phyloP scores from a whole-genome alignment of 1,140 invertebrate genomes.

The Mya arenaria region DNA sequence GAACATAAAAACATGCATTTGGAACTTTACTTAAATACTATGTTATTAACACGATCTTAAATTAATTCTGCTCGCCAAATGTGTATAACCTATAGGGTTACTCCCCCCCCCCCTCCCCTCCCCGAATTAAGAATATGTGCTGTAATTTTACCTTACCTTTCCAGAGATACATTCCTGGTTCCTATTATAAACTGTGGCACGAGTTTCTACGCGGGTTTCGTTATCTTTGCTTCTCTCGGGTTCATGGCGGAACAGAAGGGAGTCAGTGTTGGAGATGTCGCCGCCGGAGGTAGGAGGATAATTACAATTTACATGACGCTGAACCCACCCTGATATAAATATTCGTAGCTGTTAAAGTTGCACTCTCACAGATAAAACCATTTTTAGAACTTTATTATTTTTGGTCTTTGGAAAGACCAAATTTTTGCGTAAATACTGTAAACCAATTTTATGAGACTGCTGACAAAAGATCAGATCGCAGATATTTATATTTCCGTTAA shows the following conservation, averaged over 20 bases:
- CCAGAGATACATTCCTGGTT: slow-evolving; percentile 93
- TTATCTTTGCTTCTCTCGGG: slow-evolving; percentile 77
- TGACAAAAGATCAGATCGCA: no score
- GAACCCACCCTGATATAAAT: no score
- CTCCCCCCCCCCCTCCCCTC: neutral
- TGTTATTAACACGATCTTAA: neutral
- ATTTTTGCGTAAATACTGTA: no score
- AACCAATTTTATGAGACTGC: no score
- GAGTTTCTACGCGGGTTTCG: slow-evolving; percentile 77
- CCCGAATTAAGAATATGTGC: neutral
- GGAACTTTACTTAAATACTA: no score
- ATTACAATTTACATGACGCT: no score
- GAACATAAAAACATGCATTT: no score
- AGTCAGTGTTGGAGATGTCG: slow-evolving; percentile 69
- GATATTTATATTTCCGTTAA: no score
- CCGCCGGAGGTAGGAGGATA: slow-evolving; percentile 68
- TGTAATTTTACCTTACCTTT: slow-evolving; percentile 81
- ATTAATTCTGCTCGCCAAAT: neutral
- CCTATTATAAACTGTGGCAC: slow-evolving; percentile 93
- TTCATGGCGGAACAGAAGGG: slow-evolving; percentile 74
- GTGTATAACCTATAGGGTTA: neutral
- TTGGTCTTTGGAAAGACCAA: no score
- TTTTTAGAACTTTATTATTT: no score
- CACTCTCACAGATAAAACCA: no score
- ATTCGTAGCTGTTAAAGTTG: no score